A percentile compares a stretch with the other conserved stretches of the same genome.
phyloP scores from a whole-genome alignment of 1,140 invertebrate species.

The Subanguina moxae region DNA sequence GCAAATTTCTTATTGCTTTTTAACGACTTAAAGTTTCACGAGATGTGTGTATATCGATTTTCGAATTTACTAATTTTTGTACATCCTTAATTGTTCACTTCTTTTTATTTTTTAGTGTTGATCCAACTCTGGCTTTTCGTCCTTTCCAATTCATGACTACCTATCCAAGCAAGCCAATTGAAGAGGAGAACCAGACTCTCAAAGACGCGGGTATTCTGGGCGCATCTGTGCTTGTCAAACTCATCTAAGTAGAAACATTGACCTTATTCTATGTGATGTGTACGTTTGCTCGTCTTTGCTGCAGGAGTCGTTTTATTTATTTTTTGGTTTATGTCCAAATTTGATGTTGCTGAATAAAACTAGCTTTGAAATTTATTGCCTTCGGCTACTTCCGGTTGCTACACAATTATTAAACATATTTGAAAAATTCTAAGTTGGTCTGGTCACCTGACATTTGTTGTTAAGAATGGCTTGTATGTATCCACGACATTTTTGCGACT shows the following conservation, averaged over 20 bases:
- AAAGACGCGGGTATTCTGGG: slow-evolving; percentile 33
- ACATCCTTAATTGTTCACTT: neutral
- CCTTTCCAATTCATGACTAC: slow-evolving; percentile 38
- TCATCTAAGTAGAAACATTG: slow-evolving; percentile 2
- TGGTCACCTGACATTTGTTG: too few species aligned
- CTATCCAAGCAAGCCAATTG: slow-evolving; percentile 33
- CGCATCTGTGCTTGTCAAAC: slow-evolving; percentile 30
- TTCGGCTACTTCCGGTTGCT: neutral
- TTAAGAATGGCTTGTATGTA: neutral
- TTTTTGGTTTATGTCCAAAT: neutral
- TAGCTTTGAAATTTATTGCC: neutral
- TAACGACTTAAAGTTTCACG: too few species aligned
- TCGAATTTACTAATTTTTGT: slow-evolving; percentile 6
- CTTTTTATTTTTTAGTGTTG: slow-evolving; percentile 24
- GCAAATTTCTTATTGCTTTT: too few species aligned
- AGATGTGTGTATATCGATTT: neutral
- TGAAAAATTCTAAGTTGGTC: neutral
- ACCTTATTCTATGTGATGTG: neutral
- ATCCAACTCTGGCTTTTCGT: slow-evolving; percentile 30
- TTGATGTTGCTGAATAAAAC: neutral
- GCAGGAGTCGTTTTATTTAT: too few species aligned
- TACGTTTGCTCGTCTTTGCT: neutral
- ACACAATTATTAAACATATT: neutral
- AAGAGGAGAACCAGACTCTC: slow-evolving; percentile 29
- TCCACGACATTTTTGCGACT: neutral